Evolutionary conservation across 2,797 vertebrate species (phyloP).

Genomic region (Enteromius anoplus): DNA sequence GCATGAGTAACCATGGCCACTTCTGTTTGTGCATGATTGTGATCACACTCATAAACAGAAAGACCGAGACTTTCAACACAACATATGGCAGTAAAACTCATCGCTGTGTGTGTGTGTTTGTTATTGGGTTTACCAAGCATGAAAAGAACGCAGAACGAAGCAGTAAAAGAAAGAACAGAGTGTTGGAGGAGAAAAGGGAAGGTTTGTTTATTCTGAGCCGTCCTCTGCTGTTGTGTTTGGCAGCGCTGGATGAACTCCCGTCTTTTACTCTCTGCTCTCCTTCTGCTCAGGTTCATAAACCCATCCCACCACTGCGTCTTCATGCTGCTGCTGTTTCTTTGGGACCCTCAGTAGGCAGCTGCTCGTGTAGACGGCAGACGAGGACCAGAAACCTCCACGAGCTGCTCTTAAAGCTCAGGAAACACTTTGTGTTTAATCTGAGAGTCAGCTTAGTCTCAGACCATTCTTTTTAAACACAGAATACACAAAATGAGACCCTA

Average conservation of each 20-base stretch:
- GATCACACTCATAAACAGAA: not conserved
- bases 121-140: constrained; percentile 10
- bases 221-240: constrained; percentile 42
- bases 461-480: not conserved
- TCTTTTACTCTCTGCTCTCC: not conserved
- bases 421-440: not conserved
- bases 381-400: not conserved
- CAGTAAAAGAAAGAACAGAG: constrained; percentile 19
- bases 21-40: not conserved
- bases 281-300: not conserved
- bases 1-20: not conserved
- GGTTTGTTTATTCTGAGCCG: constrained; percentile 22
- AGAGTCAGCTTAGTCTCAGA: not conserved
- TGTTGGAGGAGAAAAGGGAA: constrained; percentile 12
- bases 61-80: not conserved
- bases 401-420: not conserved
- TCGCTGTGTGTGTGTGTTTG: not conserved
- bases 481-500: not conserved
- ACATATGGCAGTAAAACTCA: not conserved
- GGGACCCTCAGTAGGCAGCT: too few species aligned
- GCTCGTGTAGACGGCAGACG: not conserved
- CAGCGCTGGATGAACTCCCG: not conserved
- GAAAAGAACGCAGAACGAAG: not conserved
- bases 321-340: too few species aligned
- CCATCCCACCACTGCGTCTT: too few species aligned